Conservation (phyloP, 2,888 invertebrate species). For the Cheilosia scutellata region DNA sequence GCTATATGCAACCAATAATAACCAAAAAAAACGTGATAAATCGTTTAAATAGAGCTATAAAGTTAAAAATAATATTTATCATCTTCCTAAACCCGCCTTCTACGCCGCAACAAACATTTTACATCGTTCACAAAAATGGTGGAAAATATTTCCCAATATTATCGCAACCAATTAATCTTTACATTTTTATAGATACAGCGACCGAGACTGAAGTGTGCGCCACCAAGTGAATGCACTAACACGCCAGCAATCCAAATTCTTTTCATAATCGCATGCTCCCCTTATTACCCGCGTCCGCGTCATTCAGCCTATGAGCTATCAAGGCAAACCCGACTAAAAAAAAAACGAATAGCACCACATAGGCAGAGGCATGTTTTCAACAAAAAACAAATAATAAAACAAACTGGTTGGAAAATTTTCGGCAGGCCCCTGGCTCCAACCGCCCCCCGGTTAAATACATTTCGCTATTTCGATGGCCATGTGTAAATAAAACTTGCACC, state of each 20-base stretch:
- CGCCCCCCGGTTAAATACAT: conserved; percentile 48
- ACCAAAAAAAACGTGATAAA: too few relatives aligned
- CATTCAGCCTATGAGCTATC: neutral
- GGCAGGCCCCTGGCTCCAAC: conserved; percentile 26
- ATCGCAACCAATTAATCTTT: conserved; percentile 64
- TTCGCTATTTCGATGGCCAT: conserved; percentile 61
- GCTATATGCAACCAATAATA: too few relatives aligned
- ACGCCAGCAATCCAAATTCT: conserved; percentile 36
- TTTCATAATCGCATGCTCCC: conserved; percentile 47
- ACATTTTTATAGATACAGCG: conserved; percentile 7
- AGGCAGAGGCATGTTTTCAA: conserved; percentile 39
- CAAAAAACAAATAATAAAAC: conserved; percentile 27
- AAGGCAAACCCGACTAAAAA: conserved; percentile 48
- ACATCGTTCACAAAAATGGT: conserved; percentile 27
- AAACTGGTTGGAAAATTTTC: conserved; percentile 56
- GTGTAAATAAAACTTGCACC: conserved; percentile 48
- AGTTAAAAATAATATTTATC: conserved; percentile 30
- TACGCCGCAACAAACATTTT: conserved; percentile 8
- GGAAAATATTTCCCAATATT: conserved; percentile 62
- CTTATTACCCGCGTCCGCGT: neutral
- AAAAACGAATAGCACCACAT: conserved; percentile 39
- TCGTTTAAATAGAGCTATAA: neutral
- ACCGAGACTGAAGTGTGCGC: conserved; percentile 8
- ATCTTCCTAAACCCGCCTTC: conserved; percentile 15
- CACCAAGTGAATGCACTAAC: conserved; percentile 34